Evolutionary conservation across 23 tunicate species (phyloP).

Genomic region (Oikopleura albicans): DNA sequence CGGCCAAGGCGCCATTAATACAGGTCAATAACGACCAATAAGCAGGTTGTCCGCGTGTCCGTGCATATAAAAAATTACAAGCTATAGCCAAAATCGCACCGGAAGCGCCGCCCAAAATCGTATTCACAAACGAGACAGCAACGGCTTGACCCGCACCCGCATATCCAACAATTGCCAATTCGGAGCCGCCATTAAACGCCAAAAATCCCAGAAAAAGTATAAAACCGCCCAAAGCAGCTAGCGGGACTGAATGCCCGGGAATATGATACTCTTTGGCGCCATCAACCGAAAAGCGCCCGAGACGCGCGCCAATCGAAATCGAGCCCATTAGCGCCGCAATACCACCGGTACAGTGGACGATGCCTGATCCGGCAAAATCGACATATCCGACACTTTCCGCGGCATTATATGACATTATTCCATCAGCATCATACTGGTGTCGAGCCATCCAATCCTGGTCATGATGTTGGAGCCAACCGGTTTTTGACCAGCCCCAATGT

Average conservation of each 20-base stretch:
- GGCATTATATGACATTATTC: background rate
- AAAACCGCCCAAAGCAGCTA: slow-evolving; percentile 42
- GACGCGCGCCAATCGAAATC: slow-evolving; percentile 35
- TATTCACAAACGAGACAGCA: slow-evolving; percentile 22
- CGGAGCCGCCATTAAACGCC: slow-evolving; percentile 89
- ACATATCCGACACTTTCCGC: slow-evolving; percentile 31
- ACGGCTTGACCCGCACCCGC: slow-evolving; percentile 24
- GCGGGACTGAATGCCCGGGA: slow-evolving; percentile 27
- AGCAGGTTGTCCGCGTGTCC: slow-evolving; percentile 31
- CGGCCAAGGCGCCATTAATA: slow-evolving; percentile 62
- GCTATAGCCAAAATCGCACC: slow-evolving; percentile 36
- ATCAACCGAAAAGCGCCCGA: slow-evolving; percentile 42
- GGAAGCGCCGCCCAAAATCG: slow-evolving; percentile 25
- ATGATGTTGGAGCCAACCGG: no score
- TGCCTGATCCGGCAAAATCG: slow-evolving; percentile 69
- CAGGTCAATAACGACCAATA: slow-evolving; percentile 59
- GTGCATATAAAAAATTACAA: slow-evolving; percentile 26
- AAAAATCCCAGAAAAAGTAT: slow-evolving; percentile 52
- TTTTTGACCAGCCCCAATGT: no score
- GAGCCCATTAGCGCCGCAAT: slow-evolving; percentile 57
- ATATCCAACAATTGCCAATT: slow-evolving; percentile 25
- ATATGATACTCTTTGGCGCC: background rate
- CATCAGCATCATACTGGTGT: background rate
- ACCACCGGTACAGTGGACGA: slow-evolving; percentile 68
- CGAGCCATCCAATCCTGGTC: no score